These are phyloP conservation scores for Glaucomys volans DNA, from an alignment of 2,113 vertebrate species.

Conservation along the genomic window DNA sequence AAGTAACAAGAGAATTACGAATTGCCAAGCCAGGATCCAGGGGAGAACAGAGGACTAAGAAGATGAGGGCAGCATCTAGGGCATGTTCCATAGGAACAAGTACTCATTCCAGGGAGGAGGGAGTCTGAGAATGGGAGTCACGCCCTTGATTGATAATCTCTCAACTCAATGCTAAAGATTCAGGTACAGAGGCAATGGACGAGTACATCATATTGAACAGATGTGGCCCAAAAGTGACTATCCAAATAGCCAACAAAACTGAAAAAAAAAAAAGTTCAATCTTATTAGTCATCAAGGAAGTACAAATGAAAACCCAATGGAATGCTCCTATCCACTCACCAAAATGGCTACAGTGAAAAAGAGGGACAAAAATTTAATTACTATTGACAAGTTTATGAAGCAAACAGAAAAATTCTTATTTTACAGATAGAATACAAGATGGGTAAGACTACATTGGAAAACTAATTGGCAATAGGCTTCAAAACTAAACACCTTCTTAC, in stretches of 20 bases:
- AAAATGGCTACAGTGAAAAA: not conserved
- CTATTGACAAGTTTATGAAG: not conserved
- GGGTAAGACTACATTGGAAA: not conserved
- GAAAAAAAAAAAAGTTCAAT: not conserved
- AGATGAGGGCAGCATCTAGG: not conserved
- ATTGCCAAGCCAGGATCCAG: not conserved
- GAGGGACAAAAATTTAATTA: not conserved
- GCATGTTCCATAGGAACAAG: not conserved
- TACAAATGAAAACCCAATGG: not conserved
- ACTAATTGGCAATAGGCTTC: not conserved
- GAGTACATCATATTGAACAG: not conserved
- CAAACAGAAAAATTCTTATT: not conserved
- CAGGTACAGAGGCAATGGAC: not conserved
- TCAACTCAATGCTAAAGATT: not conserved
- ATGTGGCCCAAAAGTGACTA: not conserved
- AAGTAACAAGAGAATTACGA: not conserved
- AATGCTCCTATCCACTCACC: not conserved
- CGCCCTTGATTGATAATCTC: not conserved
- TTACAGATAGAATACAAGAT: not conserved
- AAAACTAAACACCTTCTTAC: not conserved
- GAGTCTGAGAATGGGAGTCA: not conserved
- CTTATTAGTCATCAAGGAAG: not conserved
- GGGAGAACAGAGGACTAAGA: not conserved
- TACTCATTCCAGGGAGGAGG: not conserved
- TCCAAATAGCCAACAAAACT: not conserved